These are phyloP conservation scores for Cheilosia scutellata DNA, from an alignment of 2,888 invertebrate species.

Conservation along the genomic window DNA sequence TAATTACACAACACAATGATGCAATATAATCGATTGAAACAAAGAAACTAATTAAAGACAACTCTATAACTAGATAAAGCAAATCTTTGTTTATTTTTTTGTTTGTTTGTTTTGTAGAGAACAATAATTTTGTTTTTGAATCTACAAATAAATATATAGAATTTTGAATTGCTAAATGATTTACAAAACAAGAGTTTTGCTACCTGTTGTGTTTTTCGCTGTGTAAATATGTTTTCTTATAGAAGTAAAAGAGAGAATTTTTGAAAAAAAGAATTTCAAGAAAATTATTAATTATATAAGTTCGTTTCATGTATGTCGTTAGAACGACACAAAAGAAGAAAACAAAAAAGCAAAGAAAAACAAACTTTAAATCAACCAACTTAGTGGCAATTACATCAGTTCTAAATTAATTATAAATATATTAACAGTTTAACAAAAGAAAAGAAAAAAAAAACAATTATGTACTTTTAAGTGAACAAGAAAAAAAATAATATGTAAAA, in stretches of 20 bases:
- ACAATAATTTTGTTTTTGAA: slow-evolving; percentile 33
- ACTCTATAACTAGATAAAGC: slow-evolving; percentile 33
- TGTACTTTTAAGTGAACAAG: slow-evolving; percentile 51
- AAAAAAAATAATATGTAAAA: slow-evolving; percentile 67
- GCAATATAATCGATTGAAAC: slow-evolving; percentile 24
- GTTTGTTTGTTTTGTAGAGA: slow-evolving; percentile 44
- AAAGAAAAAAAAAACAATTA: slow-evolving; percentile 45
- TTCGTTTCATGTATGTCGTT: slow-evolving; percentile 65
- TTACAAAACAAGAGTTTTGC: slow-evolving; percentile 20
- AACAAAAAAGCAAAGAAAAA: slow-evolving; percentile 29
- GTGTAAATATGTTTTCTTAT: slow-evolving; percentile 64
- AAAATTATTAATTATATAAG: slow-evolving; percentile 14
- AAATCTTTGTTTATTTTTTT: slow-evolving; percentile 16
- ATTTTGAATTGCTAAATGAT: slow-evolving; percentile 25
- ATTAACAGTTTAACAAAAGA: slow-evolving; percentile 47
- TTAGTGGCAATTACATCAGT: slow-evolving; percentile 73
- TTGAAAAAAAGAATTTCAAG: slow-evolving; percentile 28
- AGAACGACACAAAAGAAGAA: slow-evolving; percentile 48
- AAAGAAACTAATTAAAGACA: neutral
- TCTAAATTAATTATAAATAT: slow-evolving; percentile 74
- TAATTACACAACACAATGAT: slow-evolving; percentile 14
- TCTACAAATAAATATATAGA: slow-evolving; percentile 30
- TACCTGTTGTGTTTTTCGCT: slow-evolving; percentile 45
- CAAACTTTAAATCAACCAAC: slow-evolving; percentile 56
- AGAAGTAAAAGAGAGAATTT: slow-evolving; percentile 26